Base-by-base conservation (phyloP, 1,140 invertebrate genomes). In the Cheumatopsyche charites region DNA sequence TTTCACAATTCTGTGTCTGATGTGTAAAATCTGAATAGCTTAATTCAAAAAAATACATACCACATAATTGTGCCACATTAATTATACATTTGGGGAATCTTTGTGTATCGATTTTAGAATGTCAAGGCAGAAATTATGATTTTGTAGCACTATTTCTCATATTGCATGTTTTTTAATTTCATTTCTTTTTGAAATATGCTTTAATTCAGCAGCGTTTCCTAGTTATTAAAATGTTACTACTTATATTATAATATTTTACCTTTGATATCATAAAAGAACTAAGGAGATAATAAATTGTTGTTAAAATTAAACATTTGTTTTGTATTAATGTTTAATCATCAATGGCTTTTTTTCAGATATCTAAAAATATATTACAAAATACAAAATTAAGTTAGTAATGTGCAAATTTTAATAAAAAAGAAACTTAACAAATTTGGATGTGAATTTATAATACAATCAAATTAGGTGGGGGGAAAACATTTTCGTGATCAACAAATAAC, bases 201-300 rank as follows among this genome's bases (percentile, higher is more conserved):
- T 63, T 63, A 13, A 19, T 41, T n/a, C n/a, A n/a, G 62, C 21
- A 25, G 23, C 62, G n/a, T 43, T 21, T 42, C 29, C 17, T 63
- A 42, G 29, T 42, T 63, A 42, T 41, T 41, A 43, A 63, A 63
- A 17, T 42, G 29, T 63, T 63, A 63, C 29, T 63, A 43, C 29
- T 63, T 43, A 62, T 62, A 41, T 63, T 43, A 62, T 62, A 41
- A 36, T 36, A 62, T 62, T 62, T 62, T 62, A 62, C 61, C 25
- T 62, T 36, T 62, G 25, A 36, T 62, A 36, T 62, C 29, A 36
- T 62, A 62, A 62, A 62, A 49, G n/a, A n/a, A 19, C 61, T 62
- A 63, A 63, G 29, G 62, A 29, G 3, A 36, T 63, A 63, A 63
- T 63, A 63, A 63, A 63, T 43, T 63, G 62, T 63, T 63, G 62